These are phyloP conservation scores for Cephalophus harveyi DNA, from an alignment of 2,113 vertebrate species.

Conservation along the genomic window DNA sequence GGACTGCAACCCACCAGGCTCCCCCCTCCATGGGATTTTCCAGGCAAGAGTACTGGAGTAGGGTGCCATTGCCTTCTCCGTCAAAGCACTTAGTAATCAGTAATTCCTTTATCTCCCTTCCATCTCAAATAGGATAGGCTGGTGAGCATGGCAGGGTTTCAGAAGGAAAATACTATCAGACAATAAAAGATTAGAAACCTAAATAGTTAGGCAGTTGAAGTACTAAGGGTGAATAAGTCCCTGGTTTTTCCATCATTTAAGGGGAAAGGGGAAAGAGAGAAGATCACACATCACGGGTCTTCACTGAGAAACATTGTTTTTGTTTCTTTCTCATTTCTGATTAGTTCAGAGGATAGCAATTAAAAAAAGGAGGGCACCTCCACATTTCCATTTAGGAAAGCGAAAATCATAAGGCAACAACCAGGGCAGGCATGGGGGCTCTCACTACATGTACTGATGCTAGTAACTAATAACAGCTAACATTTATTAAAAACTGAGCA, in stretches of 20 bases:
- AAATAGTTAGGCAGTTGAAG: not conserved
- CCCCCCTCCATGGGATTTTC: too few relatives aligned
- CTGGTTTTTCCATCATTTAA: conserved; percentile 19
- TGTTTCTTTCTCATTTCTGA: conserved; percentile 1
- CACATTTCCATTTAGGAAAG: not conserved
- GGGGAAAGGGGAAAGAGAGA: not conserved
- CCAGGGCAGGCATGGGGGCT: not conserved
- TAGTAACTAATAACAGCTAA: not conserved
- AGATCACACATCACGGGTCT: not conserved
- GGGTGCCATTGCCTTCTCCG: too few relatives aligned
- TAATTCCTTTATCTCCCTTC: conserved; percentile 49
- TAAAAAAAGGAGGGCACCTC: not conserved
- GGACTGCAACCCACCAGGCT: too few relatives aligned
- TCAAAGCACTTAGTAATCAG: not conserved
- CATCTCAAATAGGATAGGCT: conserved; percentile 22
- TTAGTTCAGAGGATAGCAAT: not conserved
- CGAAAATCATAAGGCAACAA: not conserved
- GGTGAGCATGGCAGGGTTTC: not conserved
- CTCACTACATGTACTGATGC: not conserved
- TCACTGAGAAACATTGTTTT: conserved; percentile 3
- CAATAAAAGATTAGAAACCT: conserved; percentile 35
- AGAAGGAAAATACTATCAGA: conserved; percentile 1
- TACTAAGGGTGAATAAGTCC: not conserved
- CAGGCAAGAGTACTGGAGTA: too few relatives aligned
- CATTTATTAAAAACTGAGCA: not conserved